Evolutionary conservation across 2,888 invertebrate genomes (phyloP).

Genomic region (Balanococcus diminutus): DNA sequence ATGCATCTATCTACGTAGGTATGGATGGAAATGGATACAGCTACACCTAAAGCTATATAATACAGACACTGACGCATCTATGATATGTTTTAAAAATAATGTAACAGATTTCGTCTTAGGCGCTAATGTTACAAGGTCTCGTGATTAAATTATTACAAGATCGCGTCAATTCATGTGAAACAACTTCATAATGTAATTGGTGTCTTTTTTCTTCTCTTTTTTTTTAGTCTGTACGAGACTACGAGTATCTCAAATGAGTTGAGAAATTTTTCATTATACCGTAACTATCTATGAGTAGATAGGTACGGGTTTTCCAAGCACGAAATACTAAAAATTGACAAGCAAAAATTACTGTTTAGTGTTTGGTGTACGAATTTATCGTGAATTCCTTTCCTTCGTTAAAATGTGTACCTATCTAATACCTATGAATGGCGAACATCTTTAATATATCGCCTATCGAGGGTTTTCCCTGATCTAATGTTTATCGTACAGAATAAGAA

Average conservation of each 20-base stretch:
- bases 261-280: neutral
- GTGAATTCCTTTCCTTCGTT: neutral
- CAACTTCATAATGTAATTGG: neutral
- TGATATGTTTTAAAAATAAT: neutral
- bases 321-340: neutral
- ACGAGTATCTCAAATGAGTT: neutral
- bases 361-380: neutral
- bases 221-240: neutral
- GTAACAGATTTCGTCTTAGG: neutral
- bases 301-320: neutral
- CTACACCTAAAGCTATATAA: neutral
- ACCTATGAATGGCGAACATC: neutral
- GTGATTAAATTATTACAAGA: neutral
- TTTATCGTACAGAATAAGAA: neutral
- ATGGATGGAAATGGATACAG: no score
- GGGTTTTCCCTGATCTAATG: neutral
- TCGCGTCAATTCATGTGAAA: neutral
- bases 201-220: neutral
- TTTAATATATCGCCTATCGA: no score
- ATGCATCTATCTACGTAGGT: neutral
- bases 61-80: no score
- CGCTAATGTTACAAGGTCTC: neutral
- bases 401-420: neutral
- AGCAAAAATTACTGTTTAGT: no score
- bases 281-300: no score